Evolutionary conservation across 2,888 invertebrate genomes (phyloP).

Genomic region (Dicyrtomina minuta): DNA sequence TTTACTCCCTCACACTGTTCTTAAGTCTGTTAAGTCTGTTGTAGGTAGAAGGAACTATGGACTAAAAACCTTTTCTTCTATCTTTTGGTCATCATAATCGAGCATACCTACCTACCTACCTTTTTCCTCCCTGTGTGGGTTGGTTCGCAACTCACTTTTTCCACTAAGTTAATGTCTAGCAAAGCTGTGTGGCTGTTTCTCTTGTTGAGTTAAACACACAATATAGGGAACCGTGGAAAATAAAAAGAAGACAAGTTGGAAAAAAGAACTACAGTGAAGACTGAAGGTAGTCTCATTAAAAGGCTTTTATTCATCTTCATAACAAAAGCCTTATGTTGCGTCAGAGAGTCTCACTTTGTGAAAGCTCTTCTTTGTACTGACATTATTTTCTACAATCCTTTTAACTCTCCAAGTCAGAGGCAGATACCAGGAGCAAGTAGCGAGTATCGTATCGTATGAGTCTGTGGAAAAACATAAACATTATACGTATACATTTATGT

Average conservation of each 20-base stretch:
- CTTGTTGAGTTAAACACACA: too few species aligned
- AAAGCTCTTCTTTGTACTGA: too few species aligned
- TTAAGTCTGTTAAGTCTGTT: neutral
- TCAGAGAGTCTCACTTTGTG: too few species aligned
- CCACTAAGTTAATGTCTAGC: slow-evolving; percentile 16
- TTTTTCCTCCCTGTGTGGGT: slow-evolving; percentile 25
- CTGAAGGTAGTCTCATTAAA: slow-evolving; percentile 32
- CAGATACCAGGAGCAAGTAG: too few species aligned
- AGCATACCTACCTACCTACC: neutral
- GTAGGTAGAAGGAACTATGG: neutral
- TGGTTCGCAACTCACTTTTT: slow-evolving; percentile 20
- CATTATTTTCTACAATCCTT: too few species aligned
- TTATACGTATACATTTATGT: too few species aligned
- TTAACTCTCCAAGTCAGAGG: too few species aligned
- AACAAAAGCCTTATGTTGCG: slow-evolving; percentile 22
- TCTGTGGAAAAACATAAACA: too few species aligned
- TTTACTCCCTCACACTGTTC: too few species aligned
- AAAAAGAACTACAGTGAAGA: slow-evolving; percentile 18
- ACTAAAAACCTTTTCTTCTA: neutral
- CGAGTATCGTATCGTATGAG: too few species aligned
- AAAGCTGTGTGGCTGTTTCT: neutral
- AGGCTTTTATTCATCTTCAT: slow-evolving; percentile 28
- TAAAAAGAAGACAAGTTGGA: slow-evolving; percentile 24
- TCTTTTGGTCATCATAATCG: neutral
- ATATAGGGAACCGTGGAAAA: neutral